Evolutionary conservation across 1,140 invertebrate genomes (phyloP).

Genomic region (Cydia strobilella): DNA sequence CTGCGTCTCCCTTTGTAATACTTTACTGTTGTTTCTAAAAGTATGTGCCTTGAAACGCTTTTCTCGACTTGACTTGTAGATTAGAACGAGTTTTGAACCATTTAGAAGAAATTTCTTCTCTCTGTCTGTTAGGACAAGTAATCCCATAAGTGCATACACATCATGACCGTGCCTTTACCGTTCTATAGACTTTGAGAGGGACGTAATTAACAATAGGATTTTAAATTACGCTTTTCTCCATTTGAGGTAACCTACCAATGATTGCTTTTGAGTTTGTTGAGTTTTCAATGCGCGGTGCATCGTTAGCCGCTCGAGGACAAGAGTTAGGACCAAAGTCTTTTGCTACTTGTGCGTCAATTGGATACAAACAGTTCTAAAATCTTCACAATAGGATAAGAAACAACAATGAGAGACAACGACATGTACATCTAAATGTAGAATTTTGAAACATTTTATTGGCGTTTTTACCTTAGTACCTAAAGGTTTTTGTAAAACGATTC

Average conservation of each 20-base stretch:
- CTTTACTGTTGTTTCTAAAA: constrained; percentile 76
- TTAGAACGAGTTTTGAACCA: constrained; percentile 75
- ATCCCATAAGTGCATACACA: constrained; percentile 77
- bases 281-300: constrained; percentile 51
- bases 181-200: constrained; percentile 78
- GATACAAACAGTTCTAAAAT: constrained; percentile 54
- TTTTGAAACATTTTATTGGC: constrained; percentile 67
- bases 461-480: constrained; percentile 41
- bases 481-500: constrained; percentile 33
- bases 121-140: constrained; percentile 71
- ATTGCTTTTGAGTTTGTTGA: constrained; percentile 62
- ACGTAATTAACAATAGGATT: constrained; percentile 79
- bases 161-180: constrained; percentile 79
- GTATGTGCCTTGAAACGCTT: constrained; percentile 79
- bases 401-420: constrained; percentile 71
- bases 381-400: constrained; percentile 69
- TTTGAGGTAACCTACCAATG: constrained; percentile 53
- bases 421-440: constrained; percentile 63
- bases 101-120: constrained; percentile 74
- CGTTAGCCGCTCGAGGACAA: constrained; percentile 57
- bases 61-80: constrained; percentile 73
- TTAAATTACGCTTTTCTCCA: constrained; percentile 63
- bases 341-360: constrained; percentile 67
- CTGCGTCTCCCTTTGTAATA: constrained; percentile 53
- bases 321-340: constrained; percentile 68